A percentile compares a stretch with the other conserved stretches of the same genome.
These are phyloP conservation scores for Piprites chloris DNA, from an alignment of 2,113 vertebrate species.

Conservation along the genomic window DNA sequence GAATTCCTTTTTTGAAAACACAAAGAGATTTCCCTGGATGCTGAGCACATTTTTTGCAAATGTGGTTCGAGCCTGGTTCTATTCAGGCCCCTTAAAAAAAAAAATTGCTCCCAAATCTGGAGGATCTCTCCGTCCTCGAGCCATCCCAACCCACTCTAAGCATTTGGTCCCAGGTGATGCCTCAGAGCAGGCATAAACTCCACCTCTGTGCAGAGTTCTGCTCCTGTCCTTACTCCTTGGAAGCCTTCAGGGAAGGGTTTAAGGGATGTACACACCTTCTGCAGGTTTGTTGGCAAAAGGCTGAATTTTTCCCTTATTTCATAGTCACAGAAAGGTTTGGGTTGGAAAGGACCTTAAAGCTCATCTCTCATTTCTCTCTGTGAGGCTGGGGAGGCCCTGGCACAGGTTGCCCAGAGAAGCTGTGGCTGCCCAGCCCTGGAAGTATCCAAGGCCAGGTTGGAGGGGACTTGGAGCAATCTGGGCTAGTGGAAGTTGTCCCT, in stretches of 20 bases:
- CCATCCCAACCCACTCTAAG: neutral
- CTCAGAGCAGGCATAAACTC: neutral
- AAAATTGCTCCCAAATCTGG: neutral
- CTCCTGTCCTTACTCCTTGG: neutral
- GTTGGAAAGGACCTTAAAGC: neutral
- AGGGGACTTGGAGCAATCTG: neutral
- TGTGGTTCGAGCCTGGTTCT: accelerated
- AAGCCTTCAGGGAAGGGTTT: neutral
- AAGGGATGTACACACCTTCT: neutral
- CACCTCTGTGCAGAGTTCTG: neutral
- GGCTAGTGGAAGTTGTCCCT: neutral
- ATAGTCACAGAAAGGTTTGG: accelerated
- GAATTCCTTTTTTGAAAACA: neutral
- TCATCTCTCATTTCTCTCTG: neutral
- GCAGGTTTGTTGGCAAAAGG: neutral
- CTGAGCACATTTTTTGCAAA: neutral
- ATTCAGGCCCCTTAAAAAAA: neutral
- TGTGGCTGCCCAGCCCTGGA: neutral
- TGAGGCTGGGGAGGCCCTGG: too few species aligned
- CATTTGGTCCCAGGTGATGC: neutral
- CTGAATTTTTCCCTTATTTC: neutral
- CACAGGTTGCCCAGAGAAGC: too few species aligned
- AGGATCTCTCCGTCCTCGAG: neutral
- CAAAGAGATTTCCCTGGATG: neutral
- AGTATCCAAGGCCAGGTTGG: neutral